A percentile compares a stretch with the other conserved stretches of the same genome.
Evolutionary conservation across 2,113 vertebrate genomes (phyloP).

Genomic region (Puma concolor): DNA sequence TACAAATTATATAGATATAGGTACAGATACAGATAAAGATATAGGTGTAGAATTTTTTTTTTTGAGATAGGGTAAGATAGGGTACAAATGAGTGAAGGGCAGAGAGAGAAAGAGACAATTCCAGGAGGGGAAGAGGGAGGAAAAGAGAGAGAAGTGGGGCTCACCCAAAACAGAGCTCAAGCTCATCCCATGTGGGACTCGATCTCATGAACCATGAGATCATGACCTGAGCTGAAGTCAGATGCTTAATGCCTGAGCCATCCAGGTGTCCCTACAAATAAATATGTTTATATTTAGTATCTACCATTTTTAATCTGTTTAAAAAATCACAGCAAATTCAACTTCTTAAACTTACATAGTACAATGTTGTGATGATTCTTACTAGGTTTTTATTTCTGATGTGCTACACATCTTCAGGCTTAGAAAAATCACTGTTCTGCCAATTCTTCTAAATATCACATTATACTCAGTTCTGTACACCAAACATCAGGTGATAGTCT

Average conservation of each 20-base stretch:
- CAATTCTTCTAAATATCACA: slow-evolving; percentile 18
- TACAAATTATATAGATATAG: neutral
- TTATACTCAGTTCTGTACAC: neutral
- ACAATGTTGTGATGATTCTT: neutral
- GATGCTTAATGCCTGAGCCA: too few relatives aligned
- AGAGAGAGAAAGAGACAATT: too few relatives aligned
- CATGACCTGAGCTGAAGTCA: too few relatives aligned
- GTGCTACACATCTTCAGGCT: neutral
- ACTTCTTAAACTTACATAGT: neutral
- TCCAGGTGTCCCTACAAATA: neutral
- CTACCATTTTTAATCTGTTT: neutral
- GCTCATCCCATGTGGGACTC: too few relatives aligned
- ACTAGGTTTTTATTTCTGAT: neutral
- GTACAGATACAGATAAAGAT: neutral
- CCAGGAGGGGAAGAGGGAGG: too few relatives aligned
- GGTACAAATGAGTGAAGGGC: too few relatives aligned
- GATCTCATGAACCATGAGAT: too few relatives aligned
- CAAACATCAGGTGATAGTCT: neutral
- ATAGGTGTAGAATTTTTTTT: too few relatives aligned
- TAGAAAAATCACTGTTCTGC: neutral
- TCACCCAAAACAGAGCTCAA: too few relatives aligned
- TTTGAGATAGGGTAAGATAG: too few relatives aligned
- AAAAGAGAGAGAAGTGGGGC: too few relatives aligned
- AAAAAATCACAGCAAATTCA: slow-evolving; percentile 49
- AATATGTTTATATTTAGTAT: neutral